Evolutionary conservation across 2,113 vertebrate species (phyloP), one percentile per base, ranked within the genome.

Genomic region (Podarcis cretensis): DNA sequence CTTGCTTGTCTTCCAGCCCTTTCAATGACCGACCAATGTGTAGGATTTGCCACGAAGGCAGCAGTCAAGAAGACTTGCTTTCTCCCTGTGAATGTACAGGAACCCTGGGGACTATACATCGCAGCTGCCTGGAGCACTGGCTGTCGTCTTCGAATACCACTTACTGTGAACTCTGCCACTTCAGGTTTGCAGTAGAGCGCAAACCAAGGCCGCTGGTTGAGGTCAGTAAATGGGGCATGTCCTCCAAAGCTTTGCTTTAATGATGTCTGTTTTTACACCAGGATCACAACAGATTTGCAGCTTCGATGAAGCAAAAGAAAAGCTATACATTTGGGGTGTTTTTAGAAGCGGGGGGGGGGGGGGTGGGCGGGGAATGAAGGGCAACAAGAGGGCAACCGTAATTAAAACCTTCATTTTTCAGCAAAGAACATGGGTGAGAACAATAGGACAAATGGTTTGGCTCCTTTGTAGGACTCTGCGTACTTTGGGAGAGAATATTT

Each of bases 161-260:
- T 96, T 97, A 95, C 97, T 98, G 98, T 90, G 98, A 98, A 95
- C 98, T 98, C 96, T 98, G 98, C 96, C 98, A 97, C 95, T 98
- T 98, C 97, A 98, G 97, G 95, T 98, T 98, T 95, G 96, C 96
- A 81, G 98, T 98, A 66, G 97, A 98, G 92, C 97, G 96, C 96
- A 98, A 97, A 94, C 97, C 98, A 87, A 95, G 97, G 92, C 97
- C 98, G 0, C 94, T 98, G 92, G 91, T 98, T 74, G 98, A 98
- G 98, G 98, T 98, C 95, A 97, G 96, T 97, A 88, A 43, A 0
- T 78, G 90, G 89, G 90, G 54, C 94, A 91, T 0, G 0, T 93
- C 91, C 87, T 87, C 21, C 5, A 81, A 88, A 92, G 79, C 92
- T 91, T 76, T 1, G 18, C 82, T 93, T 92, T 91, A 80, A 91